Percentiles rank a stretch among this genome's conserved stretches.
Evolutionary conservation across 2,797 vertebrate species (phyloP).

Genomic region (Nothura maculosa): DNA sequence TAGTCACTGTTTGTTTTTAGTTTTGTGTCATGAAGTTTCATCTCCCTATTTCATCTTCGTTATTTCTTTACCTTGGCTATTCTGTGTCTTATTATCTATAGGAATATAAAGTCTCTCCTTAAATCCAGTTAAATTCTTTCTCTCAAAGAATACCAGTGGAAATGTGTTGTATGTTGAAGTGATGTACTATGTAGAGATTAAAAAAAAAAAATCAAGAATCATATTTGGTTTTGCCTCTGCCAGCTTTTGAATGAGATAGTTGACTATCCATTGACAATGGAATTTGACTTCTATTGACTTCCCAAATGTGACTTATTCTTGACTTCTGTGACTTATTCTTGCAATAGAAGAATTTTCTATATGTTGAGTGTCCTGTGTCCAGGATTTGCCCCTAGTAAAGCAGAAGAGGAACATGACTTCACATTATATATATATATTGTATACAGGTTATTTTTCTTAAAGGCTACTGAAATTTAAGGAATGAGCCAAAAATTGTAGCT

Average conservation of each 20-base stretch:
- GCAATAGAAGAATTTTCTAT: neutral
- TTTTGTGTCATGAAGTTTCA: conserved; percentile 12
- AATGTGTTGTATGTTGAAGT: fast-evolving
- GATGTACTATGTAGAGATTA: neutral
- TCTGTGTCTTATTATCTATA: neutral
- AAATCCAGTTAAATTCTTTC: neutral
- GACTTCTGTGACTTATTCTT: neutral
- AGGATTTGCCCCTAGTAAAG: neutral
- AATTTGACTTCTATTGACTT: neutral
- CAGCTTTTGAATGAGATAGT: neutral
- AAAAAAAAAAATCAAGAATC: neutral
- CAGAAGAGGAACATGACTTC: neutral
- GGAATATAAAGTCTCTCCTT: neutral
- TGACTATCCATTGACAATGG: neutral
- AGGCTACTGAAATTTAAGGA: neutral
- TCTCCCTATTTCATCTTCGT: neutral
- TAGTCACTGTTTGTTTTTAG: conserved; percentile 15
- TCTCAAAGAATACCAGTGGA: neutral
- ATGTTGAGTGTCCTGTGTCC: neutral
- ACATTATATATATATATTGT: fast-evolving
- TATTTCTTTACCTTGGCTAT: neutral
- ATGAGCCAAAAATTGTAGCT: conserved; percentile 9
- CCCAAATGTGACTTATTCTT: neutral
- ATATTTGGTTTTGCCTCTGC: neutral
- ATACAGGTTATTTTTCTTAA: neutral